These are phyloP conservation scores for Leptodactylus fuscus DNA, from an alignment of 2,113 vertebrate species.

Conservation along the genomic window DNA sequence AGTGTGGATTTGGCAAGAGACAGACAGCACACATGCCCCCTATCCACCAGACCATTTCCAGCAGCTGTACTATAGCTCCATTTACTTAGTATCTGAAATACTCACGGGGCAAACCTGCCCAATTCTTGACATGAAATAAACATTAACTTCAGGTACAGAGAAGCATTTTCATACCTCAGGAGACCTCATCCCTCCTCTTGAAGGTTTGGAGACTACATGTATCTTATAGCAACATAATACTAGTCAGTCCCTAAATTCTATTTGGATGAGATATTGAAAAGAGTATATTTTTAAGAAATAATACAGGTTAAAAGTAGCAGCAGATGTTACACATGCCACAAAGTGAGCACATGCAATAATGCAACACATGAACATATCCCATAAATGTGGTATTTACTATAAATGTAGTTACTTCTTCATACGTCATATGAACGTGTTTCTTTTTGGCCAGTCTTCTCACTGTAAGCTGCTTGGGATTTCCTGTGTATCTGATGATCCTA, in stretches of 20 bases:
- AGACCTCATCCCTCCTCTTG: not conserved
- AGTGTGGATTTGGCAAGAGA: slow-evolving; percentile 27
- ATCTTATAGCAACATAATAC: not conserved
- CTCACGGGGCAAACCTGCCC: slow-evolving; percentile 36
- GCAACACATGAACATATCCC: no score
- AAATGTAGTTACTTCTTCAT: not conserved
- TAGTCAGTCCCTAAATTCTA: not conserved
- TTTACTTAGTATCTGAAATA: slow-evolving; percentile 41
- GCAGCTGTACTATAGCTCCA: slow-evolving; percentile 1
- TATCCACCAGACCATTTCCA: slow-evolving; percentile 47
- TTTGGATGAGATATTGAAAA: not conserved
- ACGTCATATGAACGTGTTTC: not conserved
- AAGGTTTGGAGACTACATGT: not conserved
- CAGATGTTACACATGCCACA: not conserved
- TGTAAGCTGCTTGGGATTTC: not conserved
- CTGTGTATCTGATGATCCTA: not conserved
- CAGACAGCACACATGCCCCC: slow-evolving; percentile 31
- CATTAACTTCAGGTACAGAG: slow-evolving; percentile 24
- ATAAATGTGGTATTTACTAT: not conserved
- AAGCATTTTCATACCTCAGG: not conserved
- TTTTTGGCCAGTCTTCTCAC: not conserved
- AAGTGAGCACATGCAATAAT: not conserved
- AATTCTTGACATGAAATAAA: slow-evolving; percentile 10
- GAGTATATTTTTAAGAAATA: not conserved
- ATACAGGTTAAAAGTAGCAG: not conserved